Evolutionary conservation across 2,888 invertebrate species (phyloP).

Genomic region (Ochropacha duplaris): DNA sequence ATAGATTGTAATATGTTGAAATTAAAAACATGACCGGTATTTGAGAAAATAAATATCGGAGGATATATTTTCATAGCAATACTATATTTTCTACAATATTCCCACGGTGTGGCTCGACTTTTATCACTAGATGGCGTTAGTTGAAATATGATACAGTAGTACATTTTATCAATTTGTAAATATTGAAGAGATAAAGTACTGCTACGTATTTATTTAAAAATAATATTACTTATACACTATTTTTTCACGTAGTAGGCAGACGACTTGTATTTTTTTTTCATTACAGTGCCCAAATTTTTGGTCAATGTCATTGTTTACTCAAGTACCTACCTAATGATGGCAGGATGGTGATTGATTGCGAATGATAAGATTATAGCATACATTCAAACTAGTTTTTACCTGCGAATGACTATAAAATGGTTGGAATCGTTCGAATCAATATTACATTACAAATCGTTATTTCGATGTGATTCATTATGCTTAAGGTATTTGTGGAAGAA

Average conservation of each 20-base stretch:
- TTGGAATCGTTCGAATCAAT: not conserved
- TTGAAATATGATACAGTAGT: not conserved
- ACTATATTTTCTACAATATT: not conserved
- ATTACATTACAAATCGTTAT: not conserved
- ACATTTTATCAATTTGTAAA: not conserved
- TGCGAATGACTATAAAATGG: not conserved
- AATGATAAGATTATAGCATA: not conserved
- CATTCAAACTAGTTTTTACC: not conserved
- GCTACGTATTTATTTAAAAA: too few relatives aligned
- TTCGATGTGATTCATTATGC: not conserved
- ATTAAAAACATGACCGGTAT: too few relatives aligned
- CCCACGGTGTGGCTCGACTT: not conserved
- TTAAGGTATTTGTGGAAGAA: not conserved
- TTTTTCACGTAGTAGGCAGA: not conserved
- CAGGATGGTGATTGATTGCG: not conserved
- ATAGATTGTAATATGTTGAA: too few relatives aligned
- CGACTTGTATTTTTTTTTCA: not conserved
- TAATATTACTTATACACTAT: too few relatives aligned
- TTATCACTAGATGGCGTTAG: constrained; percentile 1
- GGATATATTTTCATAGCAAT: too few relatives aligned
- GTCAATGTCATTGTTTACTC: not conserved
- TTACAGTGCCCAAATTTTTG: not conserved
- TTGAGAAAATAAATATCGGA: too few relatives aligned
- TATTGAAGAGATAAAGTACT: not conserved
- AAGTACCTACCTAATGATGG: not conserved